Base-by-base conservation (phyloP, 2,113 vertebrate genomes). In the Sander vitreus region DNA sequence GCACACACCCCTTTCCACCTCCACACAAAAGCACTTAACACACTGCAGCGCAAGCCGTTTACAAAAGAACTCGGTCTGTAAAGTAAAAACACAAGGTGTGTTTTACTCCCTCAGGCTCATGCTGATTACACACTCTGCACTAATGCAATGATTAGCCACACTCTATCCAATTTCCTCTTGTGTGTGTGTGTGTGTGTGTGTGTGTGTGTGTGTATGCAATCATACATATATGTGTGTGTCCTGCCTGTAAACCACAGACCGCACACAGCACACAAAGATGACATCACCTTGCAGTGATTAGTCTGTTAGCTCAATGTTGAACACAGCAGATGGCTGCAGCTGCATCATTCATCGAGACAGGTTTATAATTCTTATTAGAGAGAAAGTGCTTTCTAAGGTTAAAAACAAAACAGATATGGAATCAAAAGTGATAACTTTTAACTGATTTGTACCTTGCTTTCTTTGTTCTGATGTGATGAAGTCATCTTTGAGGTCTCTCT, bases 211-310 rank as follows among this genome's bases (percentile, higher is more conserved):
- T 21, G 14, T 43, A 25, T 68, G 7, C 1, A 3, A 27, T 27
- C 10, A 3, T 45, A 15, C 5, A n/a, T 70, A 4, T 67, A 51
- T 59, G 51, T 81, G 71, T 60, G 68, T 50, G 80, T 30, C 39
- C 43, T 57, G 72, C 73, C 54, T 68, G 73, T 76, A 74, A 86
- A 85, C 73, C 71, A 69, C 79, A 89, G 84, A 81, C 81, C 72
- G 69, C 89, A 82, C 82, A 85, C 80, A 64, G 48, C 64, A 66
- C 73, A 71, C 82, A 82, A 16, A 55, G 64, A 89, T 93, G 87
- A 95, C 88, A 85, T 95, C 93, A 94, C 73, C 80, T 53, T 21
- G 21, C 71, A 77, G 81, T 58, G 87, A 92, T 90, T 82, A 87
- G 82, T 67, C 73, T 76, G 80, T 86, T 76, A 78, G 67, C 62